Conservation (phyloP, 2,797 vertebrate genomes). For the Stomatorhinus walkeri region DNA sequence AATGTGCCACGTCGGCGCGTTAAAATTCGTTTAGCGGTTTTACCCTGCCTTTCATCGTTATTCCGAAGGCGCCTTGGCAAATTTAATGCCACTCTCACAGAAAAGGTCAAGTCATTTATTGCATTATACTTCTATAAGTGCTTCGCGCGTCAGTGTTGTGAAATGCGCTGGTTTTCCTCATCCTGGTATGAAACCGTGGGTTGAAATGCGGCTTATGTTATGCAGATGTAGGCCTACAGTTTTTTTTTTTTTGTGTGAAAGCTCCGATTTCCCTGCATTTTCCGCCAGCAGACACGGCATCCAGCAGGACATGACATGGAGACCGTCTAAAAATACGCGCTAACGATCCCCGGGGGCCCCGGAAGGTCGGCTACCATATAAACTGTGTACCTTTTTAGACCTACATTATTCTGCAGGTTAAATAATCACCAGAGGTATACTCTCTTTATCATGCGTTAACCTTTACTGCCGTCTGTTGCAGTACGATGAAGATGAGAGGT, state of each 20-base stretch:
- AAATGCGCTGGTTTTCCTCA: background rate
- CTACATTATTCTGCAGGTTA: conserved; percentile 10
- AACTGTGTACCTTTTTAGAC: conserved; percentile 9
- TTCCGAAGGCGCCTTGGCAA: background rate
- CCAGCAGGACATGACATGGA: background rate
- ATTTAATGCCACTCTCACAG: background rate
- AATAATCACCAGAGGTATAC: conserved; percentile 11
- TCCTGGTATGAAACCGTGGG: background rate
- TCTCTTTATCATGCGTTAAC: background rate
- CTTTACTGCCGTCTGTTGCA: background rate
- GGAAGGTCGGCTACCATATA: conserved; percentile 2
- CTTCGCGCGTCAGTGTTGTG: background rate
- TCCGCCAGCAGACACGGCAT: background rate
- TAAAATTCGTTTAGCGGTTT: background rate
- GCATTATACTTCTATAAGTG: conserved; percentile 11
- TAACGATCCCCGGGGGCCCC: background rate
- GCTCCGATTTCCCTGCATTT: background rate
- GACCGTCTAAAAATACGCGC: background rate
- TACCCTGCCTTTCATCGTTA: conserved; percentile 13
- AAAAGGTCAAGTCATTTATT: conserved; percentile 25
- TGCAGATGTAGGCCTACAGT: background rate
- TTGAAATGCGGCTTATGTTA: conserved; percentile 7
- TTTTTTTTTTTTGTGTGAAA: background rate
- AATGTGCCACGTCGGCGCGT: background rate
- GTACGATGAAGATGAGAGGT: background rate